A percentile compares a stretch with the other conserved stretches of the same genome.
phyloP scores from a whole-genome alignment of 2,113 vertebrate species.

The Microtus pennsylvanicus region DNA sequence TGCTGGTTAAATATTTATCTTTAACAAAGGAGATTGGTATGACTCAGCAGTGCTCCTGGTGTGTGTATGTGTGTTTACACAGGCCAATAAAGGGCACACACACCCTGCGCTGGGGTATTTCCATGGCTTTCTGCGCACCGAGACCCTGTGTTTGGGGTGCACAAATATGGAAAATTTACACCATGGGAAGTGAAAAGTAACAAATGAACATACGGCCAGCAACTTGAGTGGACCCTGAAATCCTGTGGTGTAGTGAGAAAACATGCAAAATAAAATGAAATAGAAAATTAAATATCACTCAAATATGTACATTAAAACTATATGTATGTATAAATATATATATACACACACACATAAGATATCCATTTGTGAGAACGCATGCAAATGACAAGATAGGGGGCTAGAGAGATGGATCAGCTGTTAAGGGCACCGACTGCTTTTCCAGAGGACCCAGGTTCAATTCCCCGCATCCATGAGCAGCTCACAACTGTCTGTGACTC shows the following conservation, averaged over 20 bases:
- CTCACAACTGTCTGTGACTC: too few species aligned
- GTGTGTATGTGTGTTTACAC: background rate
- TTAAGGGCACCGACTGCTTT: too few species aligned
- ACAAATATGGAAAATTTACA: background rate
- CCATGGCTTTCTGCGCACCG: background rate
- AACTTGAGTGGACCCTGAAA: background rate
- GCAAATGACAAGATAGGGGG: background rate
- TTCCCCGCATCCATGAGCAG: too few species aligned
- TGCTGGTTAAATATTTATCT: background rate
- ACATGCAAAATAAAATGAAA: background rate
- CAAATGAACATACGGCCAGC: background rate
- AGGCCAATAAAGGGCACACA: background rate
- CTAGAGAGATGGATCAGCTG: too few species aligned
- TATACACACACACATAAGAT: background rate
- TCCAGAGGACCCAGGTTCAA: too few species aligned
- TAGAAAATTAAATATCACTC: background rate
- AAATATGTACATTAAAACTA: background rate
- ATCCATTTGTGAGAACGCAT: background rate
- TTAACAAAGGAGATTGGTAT: background rate
- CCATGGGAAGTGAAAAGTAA: background rate
- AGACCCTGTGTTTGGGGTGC: background rate
- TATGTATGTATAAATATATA: background rate
- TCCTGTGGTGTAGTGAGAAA: background rate
- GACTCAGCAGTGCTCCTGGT: background rate
- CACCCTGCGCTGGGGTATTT: background rate